Conservation (phyloP, 2,888 invertebrate genomes). For the Urechis unicinctus region DNA sequence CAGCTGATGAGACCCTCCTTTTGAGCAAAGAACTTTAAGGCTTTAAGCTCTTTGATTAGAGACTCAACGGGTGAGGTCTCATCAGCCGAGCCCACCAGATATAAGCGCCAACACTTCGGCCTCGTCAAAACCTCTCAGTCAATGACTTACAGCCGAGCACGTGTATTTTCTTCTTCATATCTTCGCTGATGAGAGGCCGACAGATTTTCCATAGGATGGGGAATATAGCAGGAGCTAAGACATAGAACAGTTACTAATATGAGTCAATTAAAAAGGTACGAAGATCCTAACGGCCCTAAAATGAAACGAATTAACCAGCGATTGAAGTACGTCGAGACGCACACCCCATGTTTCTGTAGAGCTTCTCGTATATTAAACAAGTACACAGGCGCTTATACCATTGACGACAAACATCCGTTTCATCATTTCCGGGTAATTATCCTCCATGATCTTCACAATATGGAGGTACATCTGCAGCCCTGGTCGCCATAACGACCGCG, state of each 20-base stretch:
- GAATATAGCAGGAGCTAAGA: conserved; percentile 74
- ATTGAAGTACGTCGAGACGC: too few species aligned
- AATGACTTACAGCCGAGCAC: conserved; percentile 64
- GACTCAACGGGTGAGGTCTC: too few species aligned
- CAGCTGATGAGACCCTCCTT: too few species aligned
- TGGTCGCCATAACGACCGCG: conserved; percentile 67
- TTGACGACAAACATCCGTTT: conserved; percentile 79
- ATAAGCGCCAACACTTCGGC: too few species aligned
- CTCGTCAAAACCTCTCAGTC: not conserved
- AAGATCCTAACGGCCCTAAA: not conserved
- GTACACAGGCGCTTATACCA: conserved; percentile 61
- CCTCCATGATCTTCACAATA: conserved; percentile 76
- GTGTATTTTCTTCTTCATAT: conserved; percentile 78
- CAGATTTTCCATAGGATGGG: conserved; percentile 75
- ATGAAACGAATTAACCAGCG: too few species aligned
- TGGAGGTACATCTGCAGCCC: conserved; percentile 73
- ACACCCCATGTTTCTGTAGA: too few species aligned
- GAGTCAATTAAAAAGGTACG: not conserved
- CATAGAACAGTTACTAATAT: not conserved
- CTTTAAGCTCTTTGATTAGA: too few species aligned
- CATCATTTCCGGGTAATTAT: conserved; percentile 83
- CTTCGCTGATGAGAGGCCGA: conserved; percentile 79
- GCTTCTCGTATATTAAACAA: too few species aligned
- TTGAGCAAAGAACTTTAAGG: too few species aligned
- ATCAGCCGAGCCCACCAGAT: too few species aligned